These are phyloP conservation scores for Mercenaria mercenaria DNA, from an alignment of 1,140 invertebrate species.

Conservation along the genomic window DNA sequence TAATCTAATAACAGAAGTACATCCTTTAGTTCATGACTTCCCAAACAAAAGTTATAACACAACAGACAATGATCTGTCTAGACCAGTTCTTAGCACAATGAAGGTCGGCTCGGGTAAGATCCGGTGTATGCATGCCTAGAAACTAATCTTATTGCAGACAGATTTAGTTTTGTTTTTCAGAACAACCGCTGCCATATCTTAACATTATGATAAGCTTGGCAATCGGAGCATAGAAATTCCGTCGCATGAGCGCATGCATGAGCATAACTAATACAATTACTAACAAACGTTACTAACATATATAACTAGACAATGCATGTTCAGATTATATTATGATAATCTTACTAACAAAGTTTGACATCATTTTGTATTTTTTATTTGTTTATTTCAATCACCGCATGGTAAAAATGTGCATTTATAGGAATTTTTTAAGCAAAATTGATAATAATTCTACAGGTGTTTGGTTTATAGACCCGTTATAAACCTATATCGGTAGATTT, in stretches of 20 bases:
- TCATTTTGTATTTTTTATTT: not conserved
- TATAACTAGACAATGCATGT: not conserved
- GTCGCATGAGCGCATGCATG: slow-evolving; percentile 30
- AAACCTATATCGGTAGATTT: too few species aligned
- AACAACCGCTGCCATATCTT: not conserved
- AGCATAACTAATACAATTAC: not conserved
- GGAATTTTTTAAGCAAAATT: too few species aligned
- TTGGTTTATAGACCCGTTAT: too few species aligned
- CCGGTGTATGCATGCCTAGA: slow-evolving; percentile 3
- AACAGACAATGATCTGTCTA: slow-evolving; percentile 29
- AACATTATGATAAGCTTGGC: not conserved
- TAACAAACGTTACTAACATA: slow-evolving; percentile 12
- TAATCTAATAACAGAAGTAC: slow-evolving; percentile 38
- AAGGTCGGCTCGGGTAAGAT: slow-evolving; percentile 39
- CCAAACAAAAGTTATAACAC: slow-evolving; percentile 44
- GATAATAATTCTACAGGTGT: too few species aligned
- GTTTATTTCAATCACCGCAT: too few species aligned
- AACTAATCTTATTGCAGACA: not conserved
- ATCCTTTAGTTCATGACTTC: slow-evolving; percentile 42
- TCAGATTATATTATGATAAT: not conserved
- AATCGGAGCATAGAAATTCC: not conserved
- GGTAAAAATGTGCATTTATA: too few species aligned
- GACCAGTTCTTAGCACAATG: not conserved
- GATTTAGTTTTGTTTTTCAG: not conserved
- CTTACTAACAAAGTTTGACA: not conserved